A percentile compares a stretch with the other conserved stretches of the same genome.
These are phyloP conservation scores for Rugalucina vietnamica DNA, from an alignment of 2,888 invertebrate genomes.

Conservation along the genomic window DNA sequence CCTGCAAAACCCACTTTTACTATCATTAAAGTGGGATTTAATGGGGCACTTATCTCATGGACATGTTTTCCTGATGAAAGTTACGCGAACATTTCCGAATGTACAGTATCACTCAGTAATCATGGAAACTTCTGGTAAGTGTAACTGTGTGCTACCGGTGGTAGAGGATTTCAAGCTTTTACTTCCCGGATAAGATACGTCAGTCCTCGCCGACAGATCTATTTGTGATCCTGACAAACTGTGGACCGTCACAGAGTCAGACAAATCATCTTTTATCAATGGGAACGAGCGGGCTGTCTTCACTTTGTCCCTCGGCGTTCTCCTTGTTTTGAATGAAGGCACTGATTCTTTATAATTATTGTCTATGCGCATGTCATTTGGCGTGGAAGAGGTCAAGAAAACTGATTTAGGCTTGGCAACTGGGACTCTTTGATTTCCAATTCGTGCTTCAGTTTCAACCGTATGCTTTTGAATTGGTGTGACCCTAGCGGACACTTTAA, in stretches of 20 bases:
- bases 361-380: slow-evolving; percentile 14
- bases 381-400: slow-evolving; percentile 53
- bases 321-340: background rate
- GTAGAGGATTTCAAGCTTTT: background rate
- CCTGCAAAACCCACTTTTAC: too few species aligned
- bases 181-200: background rate
- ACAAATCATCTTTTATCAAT: background rate
- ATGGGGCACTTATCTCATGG: too few species aligned
- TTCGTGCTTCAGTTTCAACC: slow-evolving; percentile 5
- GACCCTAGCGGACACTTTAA: slow-evolving; percentile 46
- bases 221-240: background rate
- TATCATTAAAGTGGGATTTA: too few species aligned
- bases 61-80: too few species aligned
- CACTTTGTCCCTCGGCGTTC: background rate
- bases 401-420: slow-evolving; percentile 22
- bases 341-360: background rate
- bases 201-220: background rate
- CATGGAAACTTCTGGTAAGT: background rate
- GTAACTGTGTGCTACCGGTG: background rate
- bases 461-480: slow-evolving; percentile 17
- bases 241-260: background rate
- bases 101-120: background rate
- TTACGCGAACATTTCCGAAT: background rate
- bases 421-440: background rate
- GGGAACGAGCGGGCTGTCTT: background rate